Evolutionary conservation across 2,888 invertebrate species (phyloP).

Genomic region (Drosophila antonietae): DNA sequence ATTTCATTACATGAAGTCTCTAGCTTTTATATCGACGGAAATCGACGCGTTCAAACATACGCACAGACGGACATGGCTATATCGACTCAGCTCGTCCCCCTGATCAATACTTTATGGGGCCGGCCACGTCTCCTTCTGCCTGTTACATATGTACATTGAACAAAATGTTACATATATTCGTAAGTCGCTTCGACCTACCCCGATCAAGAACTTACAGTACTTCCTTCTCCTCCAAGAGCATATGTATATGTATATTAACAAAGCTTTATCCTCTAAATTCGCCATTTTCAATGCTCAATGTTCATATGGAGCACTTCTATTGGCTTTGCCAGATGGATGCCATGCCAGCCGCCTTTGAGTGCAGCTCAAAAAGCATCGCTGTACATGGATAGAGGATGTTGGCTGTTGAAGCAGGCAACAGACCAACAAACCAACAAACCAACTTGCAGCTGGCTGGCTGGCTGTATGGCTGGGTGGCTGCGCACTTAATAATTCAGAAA

Average conservation of each 20-base stretch:
- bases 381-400: constrained; percentile 18
- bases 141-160: too few species aligned
- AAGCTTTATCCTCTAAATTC: neutral
- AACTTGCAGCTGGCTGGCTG: constrained; percentile 9
- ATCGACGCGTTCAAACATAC: too few species aligned
- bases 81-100: too few species aligned
- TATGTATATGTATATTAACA: neutral
- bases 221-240: neutral
- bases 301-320: neutral
- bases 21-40: too few species aligned
- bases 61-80: too few species aligned
- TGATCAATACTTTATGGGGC: too few species aligned
- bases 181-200: too few species aligned
- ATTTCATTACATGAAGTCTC: too few species aligned
- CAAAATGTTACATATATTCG: too few species aligned
- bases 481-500: constrained; percentile 74
- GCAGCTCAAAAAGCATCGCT: constrained; percentile 47
- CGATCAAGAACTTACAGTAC: neutral
- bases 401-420: constrained; percentile 1
- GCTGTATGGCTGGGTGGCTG: constrained; percentile 22
- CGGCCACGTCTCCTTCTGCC: too few species aligned
- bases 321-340: neutral
- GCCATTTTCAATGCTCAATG: too few species aligned
- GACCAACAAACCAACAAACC: neutral
- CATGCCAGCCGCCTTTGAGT: neutral